These are phyloP conservation scores for Gulo gulo DNA, from an alignment of 2,113 vertebrate genomes.

Conservation along the genomic window DNA sequence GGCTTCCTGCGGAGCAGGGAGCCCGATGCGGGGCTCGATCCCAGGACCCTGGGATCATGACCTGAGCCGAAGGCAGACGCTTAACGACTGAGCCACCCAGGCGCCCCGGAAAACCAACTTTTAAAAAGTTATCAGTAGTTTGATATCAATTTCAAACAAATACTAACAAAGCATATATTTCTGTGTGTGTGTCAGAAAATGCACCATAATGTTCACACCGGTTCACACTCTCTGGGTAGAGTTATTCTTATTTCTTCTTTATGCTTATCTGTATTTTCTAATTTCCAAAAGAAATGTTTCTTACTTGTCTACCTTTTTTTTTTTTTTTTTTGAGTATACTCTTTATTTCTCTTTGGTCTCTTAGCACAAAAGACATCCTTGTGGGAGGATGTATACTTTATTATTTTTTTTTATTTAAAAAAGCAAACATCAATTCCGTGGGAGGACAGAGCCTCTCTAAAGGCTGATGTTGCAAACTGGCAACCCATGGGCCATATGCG, in stretches of 20 bases:
- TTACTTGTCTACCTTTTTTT: not conserved
- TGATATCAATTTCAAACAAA: not conserved
- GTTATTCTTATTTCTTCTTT: not conserved
- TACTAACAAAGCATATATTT: not conserved
- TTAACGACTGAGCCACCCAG: too few relatives aligned
- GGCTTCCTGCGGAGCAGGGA: too few relatives aligned
- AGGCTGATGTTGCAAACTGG: not conserved
- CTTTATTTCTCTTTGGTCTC: constrained; percentile 30
- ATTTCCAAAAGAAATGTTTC: not conserved
- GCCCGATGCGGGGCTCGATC: too few relatives aligned
- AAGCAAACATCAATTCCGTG: not conserved
- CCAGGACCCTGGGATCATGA: too few relatives aligned
- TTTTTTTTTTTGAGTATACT: not conserved
- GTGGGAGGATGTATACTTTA: not conserved
- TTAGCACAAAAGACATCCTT: not conserved
- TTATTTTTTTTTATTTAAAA: not conserved
- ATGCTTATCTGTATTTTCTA: not conserved
- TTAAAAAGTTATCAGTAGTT: not conserved
- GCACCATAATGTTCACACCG: not conserved
- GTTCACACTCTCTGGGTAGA: not conserved
- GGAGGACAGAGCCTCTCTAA: not conserved
- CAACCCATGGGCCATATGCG: not conserved
- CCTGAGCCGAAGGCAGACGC: too few relatives aligned
- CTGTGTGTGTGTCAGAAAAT: not conserved
- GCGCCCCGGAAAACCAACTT: constrained; percentile 30